A percentile compares a stretch with the other conserved stretches of the same genome.
phyloP scores from a whole-genome alignment of 2,888 invertebrate species.

The Electrophaes corylata region DNA sequence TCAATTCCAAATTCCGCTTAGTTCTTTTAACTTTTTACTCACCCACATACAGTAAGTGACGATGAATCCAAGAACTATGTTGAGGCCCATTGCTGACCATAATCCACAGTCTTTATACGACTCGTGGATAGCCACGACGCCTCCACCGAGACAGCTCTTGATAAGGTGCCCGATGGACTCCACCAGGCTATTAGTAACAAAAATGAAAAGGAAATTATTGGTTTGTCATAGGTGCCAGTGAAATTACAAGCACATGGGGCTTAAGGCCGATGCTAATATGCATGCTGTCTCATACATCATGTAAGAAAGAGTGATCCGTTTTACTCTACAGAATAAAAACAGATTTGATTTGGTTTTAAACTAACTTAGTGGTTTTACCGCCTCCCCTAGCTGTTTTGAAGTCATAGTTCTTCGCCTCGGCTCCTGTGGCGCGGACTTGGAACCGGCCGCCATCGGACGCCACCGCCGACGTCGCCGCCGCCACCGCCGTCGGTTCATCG shows the following conservation, averaged over 20 bases:
- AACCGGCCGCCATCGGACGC: neutral
- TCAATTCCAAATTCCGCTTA: neutral
- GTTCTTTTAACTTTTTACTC: neutral
- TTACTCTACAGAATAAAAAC: too few relatives aligned
- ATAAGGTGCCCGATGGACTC: constrained; percentile 58
- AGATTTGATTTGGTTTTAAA: neutral
- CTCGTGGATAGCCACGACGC: constrained; percentile 57
- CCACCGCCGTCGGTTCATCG: too few relatives aligned
- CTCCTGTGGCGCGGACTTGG: constrained; percentile 5
- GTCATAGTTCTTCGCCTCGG: constrained; percentile 13
- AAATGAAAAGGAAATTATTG: too few relatives aligned
- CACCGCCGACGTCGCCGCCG: too few relatives aligned
- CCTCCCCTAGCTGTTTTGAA: neutral
- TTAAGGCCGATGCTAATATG: too few relatives aligned
- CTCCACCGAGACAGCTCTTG: constrained; percentile 61
- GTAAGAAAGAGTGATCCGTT: too few relatives aligned
- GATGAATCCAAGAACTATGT: constrained; percentile 46
- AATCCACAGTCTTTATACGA: constrained; percentile 56
- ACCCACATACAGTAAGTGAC: constrained; percentile 56
- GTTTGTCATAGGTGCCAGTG: too few relatives aligned
- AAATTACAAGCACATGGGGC: too few relatives aligned
- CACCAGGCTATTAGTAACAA: constrained; percentile 4
- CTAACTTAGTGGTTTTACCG: constrained; percentile 17
- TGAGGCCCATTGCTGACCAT: constrained; percentile 50
- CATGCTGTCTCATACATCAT: too few relatives aligned